phyloP scores from a whole-genome alignment of 2,888 invertebrate species.

The Danaus chrysippus region DNA sequence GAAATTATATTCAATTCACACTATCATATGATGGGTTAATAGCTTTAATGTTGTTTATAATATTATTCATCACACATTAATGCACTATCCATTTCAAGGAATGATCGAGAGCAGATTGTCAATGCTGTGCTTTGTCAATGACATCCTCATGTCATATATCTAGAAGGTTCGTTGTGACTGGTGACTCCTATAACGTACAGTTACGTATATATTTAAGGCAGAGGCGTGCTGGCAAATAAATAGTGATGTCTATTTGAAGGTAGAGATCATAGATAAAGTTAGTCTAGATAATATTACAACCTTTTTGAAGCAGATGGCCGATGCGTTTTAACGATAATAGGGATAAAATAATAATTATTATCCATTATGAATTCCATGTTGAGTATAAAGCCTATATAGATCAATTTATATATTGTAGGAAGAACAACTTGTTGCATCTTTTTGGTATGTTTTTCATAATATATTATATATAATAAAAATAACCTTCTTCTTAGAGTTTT shows the following conservation, averaged over 20 bases:
- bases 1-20: too few relatives aligned
- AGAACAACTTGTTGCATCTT: too few relatives aligned
- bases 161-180: slow-evolving; percentile 17
- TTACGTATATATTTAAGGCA: slow-evolving; percentile 12
- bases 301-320: neutral
- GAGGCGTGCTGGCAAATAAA: slow-evolving; percentile 6
- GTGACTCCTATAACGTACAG: slow-evolving; percentile 15
- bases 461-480: too few relatives aligned
- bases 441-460: too few relatives aligned
- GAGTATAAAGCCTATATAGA: too few relatives aligned
- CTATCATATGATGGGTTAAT: slow-evolving; percentile 5
- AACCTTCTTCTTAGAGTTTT: too few relatives aligned
- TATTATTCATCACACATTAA: slow-evolving; percentile 27
- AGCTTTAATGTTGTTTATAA: slow-evolving; percentile 10
- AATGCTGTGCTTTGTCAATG: slow-evolving; percentile 29
- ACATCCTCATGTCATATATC: slow-evolving; percentile 23
- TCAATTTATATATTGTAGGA: too few relatives aligned
- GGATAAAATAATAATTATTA: too few relatives aligned
- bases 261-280: neutral
- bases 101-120: slow-evolving; percentile 20
- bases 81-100: slow-evolving; percentile 24
- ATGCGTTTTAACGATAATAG: neutral
- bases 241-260: slow-evolving; percentile 8
- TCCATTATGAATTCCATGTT: too few relatives aligned
- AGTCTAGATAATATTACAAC: neutral